These are phyloP conservation scores for Zoanthus gigantus DNA, from an alignment of 92 coral and sea anemone species.

Conservation along the genomic window DNA sequence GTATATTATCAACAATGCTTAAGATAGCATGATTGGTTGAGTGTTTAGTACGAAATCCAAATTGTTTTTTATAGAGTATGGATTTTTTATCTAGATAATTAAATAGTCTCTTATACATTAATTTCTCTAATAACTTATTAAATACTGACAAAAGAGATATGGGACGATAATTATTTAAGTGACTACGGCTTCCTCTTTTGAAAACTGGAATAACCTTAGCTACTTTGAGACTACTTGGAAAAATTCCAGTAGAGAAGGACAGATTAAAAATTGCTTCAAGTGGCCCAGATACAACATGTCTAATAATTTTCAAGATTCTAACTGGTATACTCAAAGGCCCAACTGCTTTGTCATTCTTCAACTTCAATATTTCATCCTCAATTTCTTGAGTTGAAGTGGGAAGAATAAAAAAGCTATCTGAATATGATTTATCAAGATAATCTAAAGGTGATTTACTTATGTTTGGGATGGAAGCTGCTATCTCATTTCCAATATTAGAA, in stretches of 20 bases:
- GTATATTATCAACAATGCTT: no score
- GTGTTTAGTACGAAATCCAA: no score
- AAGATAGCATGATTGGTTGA: no score
- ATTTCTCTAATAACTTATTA: no score
- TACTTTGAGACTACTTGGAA: no score
- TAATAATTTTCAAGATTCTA: neutral
- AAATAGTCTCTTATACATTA: no score
- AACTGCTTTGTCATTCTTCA: neutral
- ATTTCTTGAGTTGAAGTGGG: neutral
- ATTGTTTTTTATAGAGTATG: no score
- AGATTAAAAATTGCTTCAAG: neutral
- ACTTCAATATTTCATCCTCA: neutral
- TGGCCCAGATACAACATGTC: neutral
- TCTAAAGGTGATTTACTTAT: constrained; percentile 3
- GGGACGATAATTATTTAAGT: no score
- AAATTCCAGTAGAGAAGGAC: neutral
- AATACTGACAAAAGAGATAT: no score
- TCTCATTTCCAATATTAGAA: neutral
- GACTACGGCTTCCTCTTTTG: no score
- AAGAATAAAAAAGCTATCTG: neutral
- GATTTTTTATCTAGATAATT: no score
- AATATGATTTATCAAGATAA: neutral
- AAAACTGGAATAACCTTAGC: no score
- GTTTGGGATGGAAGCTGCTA: neutral
- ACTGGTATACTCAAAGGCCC: neutral